A percentile compares a stretch with the other conserved stretches of the same genome.
Evolutionary conservation across 2,888 invertebrate species (phyloP).

Genomic region (Microctonus hyperodae): DNA sequence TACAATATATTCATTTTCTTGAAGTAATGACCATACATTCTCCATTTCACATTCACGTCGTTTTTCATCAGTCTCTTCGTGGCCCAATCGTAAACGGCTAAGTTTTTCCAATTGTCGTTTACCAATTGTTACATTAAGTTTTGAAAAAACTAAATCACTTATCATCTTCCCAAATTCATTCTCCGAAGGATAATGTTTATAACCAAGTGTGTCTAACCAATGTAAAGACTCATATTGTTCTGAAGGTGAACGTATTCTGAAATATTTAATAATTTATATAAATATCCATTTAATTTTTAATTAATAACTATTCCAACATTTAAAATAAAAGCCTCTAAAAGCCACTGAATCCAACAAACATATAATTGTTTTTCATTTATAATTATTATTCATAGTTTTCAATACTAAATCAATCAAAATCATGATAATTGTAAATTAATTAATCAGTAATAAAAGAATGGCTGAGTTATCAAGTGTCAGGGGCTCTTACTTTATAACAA

Average conservation of each 20-base stretch:
- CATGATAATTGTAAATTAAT: too few relatives aligned
- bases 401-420: too few relatives aligned
- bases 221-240: conserved; percentile 64
- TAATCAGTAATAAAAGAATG: too few relatives aligned
- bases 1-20: conserved; percentile 74
- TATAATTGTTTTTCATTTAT: too few relatives aligned
- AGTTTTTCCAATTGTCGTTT: conserved; percentile 65
- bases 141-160: conserved; percentile 64
- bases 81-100: conserved; percentile 63
- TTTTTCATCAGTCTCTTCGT: conserved; percentile 59
- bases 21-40: conserved; percentile 70
- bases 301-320: conserved; percentile 15
- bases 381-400: too few relatives aligned
- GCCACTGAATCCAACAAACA: too few relatives aligned
- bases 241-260: conserved; percentile 54
- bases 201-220: conserved; percentile 61
- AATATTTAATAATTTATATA: background rate
- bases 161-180: conserved; percentile 66
- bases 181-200: conserved; percentile 66
- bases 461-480: too few relatives aligned
- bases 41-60: conserved; percentile 67
- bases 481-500: too few relatives aligned
- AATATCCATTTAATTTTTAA: background rate
- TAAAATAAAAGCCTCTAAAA: too few relatives aligned
- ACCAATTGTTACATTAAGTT: conserved; percentile 67